Conservation (phyloP, 2,113 vertebrate genomes). For the pig (Sus scrofa) region T2T-Sscrofa CM000824.6:26969001-26969500, state of each 20-base stretch:
- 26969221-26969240: too few species aligned
- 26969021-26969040: background rate
- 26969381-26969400: slow-evolving; percentile 5
- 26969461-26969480: too few species aligned
- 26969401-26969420: background rate
- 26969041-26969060: background rate
- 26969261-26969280: too few species aligned
- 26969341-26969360: too few species aligned
- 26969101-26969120: background rate
- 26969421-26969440: background rate
- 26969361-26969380: too few species aligned
- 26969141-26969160: background rate
- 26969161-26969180: background rate
- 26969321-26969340: too few species aligned
- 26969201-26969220: too few species aligned
- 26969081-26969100: background rate
- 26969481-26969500: too few species aligned
- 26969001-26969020: background rate
- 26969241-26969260: too few species aligned
- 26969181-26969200: too few species aligned
- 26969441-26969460: slow-evolving; percentile 17
- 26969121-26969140: background rate
- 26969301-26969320: too few species aligned
- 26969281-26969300: too few species aligned
- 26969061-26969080: background rate